Base-by-base conservation (phyloP, 2,113 vertebrate genomes). In the Ascaphus truei region DNA sequence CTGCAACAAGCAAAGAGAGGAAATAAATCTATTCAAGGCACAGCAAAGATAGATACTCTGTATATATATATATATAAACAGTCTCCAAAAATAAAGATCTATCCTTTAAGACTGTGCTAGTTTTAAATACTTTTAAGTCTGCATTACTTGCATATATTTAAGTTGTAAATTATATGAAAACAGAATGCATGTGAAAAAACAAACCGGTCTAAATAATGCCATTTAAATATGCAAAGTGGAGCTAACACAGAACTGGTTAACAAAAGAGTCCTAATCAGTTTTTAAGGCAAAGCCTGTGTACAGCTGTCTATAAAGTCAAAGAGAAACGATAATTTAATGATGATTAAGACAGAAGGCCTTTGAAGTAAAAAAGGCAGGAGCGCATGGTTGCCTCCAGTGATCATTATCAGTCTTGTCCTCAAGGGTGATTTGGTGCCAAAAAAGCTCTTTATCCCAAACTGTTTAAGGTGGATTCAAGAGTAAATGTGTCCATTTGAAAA, bases 241-340 rank as follows among this genome's bases (percentile, higher is more conserved):
- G 5, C 20, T 45, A 45, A 18, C 15, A 45, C 4, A 45, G 15
- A 56, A 34, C 81, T 87, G 83, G 82, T 82, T 85, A 76, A 75
- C 68, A 80, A 85, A 76, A 58, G 77, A 79, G 77, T 80, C 77
- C 51, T 87, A 90, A 90, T 91, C 87, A 89, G 85, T 80, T 88
- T n/a, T 88, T 83, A 85, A 91, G 88, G 90, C 86, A 92, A 92
- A 87, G 86, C 89, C 88, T 90, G 89, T 88, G 82, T 89, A 88
- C 88, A 88, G 90, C 88, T 88, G 88, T 84, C 87, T 62, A 75
- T 78, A 72, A 75, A 89, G 83, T 78, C 75, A 76, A 80, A 79
- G 76, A 80, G 85, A 84, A 89, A 90, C 79, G 84, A 88, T 88
- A 87, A 91, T 88, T 91, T 92, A 91, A 92, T 89, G 87, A 83